These are phyloP conservation scores for Pterostichus madidus DNA, from an alignment of 2,888 invertebrate genomes.

Conservation along the genomic window DNA sequence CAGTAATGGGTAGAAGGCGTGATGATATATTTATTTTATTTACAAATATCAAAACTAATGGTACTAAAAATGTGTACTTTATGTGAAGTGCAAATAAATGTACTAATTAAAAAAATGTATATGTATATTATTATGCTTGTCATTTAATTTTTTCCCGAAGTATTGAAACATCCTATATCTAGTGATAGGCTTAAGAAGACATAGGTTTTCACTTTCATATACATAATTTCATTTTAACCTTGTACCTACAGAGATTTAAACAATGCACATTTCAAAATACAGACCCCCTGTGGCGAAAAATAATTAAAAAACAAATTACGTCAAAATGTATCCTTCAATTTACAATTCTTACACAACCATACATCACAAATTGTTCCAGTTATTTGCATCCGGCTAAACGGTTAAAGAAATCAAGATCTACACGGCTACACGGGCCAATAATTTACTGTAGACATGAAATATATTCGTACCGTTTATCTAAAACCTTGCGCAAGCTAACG, in stretches of 20 bases:
- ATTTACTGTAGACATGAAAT: not conserved
- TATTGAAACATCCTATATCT: too few species aligned
- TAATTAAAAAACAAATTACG: constrained; percentile 13
- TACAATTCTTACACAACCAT: too few species aligned
- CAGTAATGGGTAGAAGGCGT: too few species aligned
- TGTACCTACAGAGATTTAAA: not conserved
- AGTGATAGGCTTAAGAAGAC: too few species aligned
- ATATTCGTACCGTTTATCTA: not conserved
- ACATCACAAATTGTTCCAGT: too few species aligned
- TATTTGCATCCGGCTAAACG: not conserved
- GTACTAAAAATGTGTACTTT: too few species aligned
- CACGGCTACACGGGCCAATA: not conserved
- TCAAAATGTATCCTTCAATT: not conserved
- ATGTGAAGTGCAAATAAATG: too few species aligned
- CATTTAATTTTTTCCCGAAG: too few species aligned
- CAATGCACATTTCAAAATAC: not conserved
- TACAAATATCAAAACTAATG: too few species aligned
- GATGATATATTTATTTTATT: too few species aligned
- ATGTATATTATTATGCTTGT: too few species aligned
- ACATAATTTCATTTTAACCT: not conserved
- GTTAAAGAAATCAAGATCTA: constrained; percentile 7
- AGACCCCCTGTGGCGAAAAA: constrained; percentile 22
- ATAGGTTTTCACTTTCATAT: not conserved
- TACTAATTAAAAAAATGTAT: too few species aligned
- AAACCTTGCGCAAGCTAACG: constrained; percentile 1